Evolutionary conservation across 2,113 vertebrate genomes (phyloP).

Genomic region (Zootoca vivipara): DNA sequence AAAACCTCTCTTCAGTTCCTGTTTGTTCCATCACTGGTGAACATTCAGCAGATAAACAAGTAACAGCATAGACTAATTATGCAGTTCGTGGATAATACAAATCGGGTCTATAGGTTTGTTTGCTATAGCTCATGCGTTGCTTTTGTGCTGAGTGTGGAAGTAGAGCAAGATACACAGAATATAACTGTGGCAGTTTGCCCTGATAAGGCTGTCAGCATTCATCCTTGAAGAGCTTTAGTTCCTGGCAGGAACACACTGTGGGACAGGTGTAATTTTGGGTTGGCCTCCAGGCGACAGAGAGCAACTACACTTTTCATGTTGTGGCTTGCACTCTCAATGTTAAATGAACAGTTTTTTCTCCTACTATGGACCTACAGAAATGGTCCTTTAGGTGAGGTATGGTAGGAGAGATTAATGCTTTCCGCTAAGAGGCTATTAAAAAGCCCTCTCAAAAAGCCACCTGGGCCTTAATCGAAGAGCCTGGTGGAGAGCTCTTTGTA

Average conservation of each 20-base stretch:
- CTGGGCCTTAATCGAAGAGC: not conserved
- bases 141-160: not conserved
- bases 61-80: not conserved
- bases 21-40: not conserved
- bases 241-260: not conserved
- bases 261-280: not conserved
- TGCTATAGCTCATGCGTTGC: not conserved
- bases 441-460: not conserved
- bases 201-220: not conserved
- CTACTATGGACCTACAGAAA: not conserved
- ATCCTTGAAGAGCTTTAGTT: not conserved
- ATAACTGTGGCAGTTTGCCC: not conserved
- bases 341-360: not conserved
- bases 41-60: not conserved
- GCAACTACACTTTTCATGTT: not conserved
- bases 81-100: not conserved
- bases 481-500: not conserved
- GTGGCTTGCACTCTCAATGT: not conserved
- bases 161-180: not conserved
- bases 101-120: not conserved
- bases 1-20: not conserved
- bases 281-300: not conserved
- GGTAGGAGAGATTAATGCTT: not conserved
- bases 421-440: not conserved
- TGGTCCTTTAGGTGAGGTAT: not conserved